Evolutionary conservation across 2,888 invertebrate genomes (phyloP), one percentile per base, ranked within the genome.

Genomic region (Catocala sponsa): DNA sequence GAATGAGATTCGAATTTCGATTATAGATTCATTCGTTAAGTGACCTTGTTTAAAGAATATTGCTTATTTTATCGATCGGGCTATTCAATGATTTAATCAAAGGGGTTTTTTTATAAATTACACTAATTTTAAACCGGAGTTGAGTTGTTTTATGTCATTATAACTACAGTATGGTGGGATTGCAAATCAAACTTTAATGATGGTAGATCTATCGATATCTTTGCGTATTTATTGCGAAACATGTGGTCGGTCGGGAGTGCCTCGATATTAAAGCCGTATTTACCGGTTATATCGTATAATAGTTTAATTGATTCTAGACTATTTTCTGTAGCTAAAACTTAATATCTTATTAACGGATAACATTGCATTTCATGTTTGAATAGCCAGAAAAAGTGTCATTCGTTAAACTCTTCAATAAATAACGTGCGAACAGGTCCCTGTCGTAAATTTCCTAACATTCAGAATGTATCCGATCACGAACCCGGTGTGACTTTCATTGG

Each of bases 21-120:
- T 91, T 91, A 93, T 91, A 91, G 92, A 91, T 91, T 93, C 84
- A 94, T 92, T 93, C 88, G 91, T 89, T 94, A 94, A 94, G 92
- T 94, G 92, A 94, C 93, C 92, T 92, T 84, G 87, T 92, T 92
- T 87, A 87, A 90, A 88, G 87, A 88, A 94, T 93, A 93, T 91
- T 82, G 91, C 94, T 92, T 86, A 91, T 93, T 92, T 82, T 87
- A 92, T 93, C 85, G 91, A 93, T 91, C 79, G 75, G 80, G 73
- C 78, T 80, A 79, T 87, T 90, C 84, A 91, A 88, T 87, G 86
- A 82, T 78, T 84, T 80, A 85, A 90, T 90, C 85, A 85, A 86
- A 85, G 80, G 78, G 76, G 59, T 69, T 65, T 68, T 68, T 68
- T 65, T 68, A 70, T 67, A 66, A 75, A 76, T 76, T 68, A 64